Conservation (phyloP, 2,888 invertebrate genomes). For the Erpobdella octoculata region DNA sequence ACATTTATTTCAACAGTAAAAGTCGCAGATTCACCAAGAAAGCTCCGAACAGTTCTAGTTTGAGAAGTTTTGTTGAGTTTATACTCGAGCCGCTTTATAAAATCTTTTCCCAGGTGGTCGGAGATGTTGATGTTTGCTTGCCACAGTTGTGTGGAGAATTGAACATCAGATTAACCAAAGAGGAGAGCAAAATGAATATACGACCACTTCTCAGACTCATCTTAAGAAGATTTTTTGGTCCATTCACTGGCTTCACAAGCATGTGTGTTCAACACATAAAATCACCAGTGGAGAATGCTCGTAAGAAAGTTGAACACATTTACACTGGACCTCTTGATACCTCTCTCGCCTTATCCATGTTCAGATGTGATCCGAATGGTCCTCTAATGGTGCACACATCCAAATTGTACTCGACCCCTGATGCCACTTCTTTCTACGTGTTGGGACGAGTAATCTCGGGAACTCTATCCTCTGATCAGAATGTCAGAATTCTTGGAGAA, state of each 20-base stretch:
- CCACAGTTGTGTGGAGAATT: constrained; percentile 79
- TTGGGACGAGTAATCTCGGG: constrained; percentile 87
- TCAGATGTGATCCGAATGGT: constrained; percentile 77
- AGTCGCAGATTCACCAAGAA: constrained; percentile 86
- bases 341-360: constrained; percentile 74
- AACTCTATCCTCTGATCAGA: constrained; percentile 84
- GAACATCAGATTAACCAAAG: constrained; percentile 81
- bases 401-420: constrained; percentile 98
- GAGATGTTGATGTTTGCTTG: constrained; percentile 88
- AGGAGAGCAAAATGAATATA: constrained; percentile 90
- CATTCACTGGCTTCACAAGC: constrained; percentile 66
- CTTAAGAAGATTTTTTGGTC: constrained; percentile 28
- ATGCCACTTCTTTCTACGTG: constrained; percentile 93
- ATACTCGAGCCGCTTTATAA: constrained; percentile 96
- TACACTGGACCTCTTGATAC: constrained; percentile 77
- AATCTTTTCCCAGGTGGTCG: constrained; percentile 90
- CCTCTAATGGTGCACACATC: constrained; percentile 81
- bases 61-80: constrained; percentile 94
- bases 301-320: constrained; percentile 77
- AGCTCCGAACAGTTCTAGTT: constrained; percentile 79
- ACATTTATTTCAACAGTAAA: constrained; percentile 91
- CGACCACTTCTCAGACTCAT: constrained; percentile 65
- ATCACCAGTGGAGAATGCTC: constrained; percentile 80
- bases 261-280: constrained; percentile 89
- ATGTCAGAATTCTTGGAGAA: constrained; percentile 93